A percentile compares a stretch with the other conserved stretches of the same genome.
phyloP scores from a whole-genome alignment of 2,797 vertebrate genomes.

The Danio jaintianensis region DNA sequence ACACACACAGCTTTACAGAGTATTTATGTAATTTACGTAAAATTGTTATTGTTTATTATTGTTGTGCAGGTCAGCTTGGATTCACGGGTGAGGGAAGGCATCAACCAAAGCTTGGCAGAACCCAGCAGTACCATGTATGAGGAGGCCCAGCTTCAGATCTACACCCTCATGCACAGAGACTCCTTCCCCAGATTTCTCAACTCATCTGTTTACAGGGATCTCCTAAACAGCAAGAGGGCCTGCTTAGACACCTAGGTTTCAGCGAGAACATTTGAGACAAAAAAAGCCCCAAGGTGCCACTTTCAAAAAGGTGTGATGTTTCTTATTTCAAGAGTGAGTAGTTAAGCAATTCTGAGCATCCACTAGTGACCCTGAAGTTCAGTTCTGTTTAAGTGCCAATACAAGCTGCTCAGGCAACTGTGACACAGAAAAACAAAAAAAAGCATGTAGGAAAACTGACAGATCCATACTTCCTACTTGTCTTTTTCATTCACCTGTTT shows the following conservation, averaged over 20 bases:
- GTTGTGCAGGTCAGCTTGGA: slow-evolving; percentile 93
- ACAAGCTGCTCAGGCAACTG: slow-evolving; percentile 89
- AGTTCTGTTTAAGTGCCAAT: slow-evolving; percentile 86
- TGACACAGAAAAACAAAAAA: slow-evolving; percentile 74
- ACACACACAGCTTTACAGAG: too few relatives aligned
- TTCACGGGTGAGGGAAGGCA: slow-evolving; percentile 96
- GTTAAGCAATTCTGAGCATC: slow-evolving; percentile 77
- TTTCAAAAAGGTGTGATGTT: slow-evolving; percentile 60
- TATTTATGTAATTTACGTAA: background rate
- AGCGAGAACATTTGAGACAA: slow-evolving; percentile 53
- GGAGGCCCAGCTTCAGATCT: slow-evolving; percentile 98
- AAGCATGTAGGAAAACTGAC: slow-evolving; percentile 69
- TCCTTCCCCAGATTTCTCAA: slow-evolving; percentile 99
- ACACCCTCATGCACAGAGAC: slow-evolving; percentile 99
- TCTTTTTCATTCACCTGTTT: slow-evolving; percentile 73
- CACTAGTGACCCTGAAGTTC: slow-evolving; percentile 77
- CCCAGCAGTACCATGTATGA: slow-evolving; percentile 96
- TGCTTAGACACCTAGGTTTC: slow-evolving; percentile 90
- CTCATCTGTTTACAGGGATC: slow-evolving; percentile 96
- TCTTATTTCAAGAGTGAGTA: slow-evolving; percentile 61
- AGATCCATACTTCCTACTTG: slow-evolving; percentile 76
- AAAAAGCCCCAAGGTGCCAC: slow-evolving; percentile 60
- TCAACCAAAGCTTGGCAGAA: slow-evolving; percentile 92
- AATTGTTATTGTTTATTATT: slow-evolving; percentile 7
- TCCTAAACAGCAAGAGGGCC: slow-evolving; percentile 91